Conservation (phyloP, 1,140 invertebrate genomes). For the Dendroctonus ponderosae region DNA sequence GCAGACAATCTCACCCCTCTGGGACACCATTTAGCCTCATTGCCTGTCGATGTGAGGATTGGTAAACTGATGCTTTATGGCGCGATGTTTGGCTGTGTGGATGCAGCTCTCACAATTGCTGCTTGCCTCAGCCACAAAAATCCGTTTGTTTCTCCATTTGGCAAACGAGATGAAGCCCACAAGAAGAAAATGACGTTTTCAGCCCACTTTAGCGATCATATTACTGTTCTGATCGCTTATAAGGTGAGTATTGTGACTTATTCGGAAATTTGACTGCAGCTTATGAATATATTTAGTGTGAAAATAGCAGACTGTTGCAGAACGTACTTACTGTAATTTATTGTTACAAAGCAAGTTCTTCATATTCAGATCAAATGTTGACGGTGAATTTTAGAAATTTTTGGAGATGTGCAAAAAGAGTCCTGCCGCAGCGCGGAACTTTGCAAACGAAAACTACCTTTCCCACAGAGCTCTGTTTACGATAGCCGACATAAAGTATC, state of each 20-base stretch:
- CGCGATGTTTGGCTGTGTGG: conserved; percentile 89
- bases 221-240: conserved; percentile 76
- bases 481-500: conserved; percentile 77
- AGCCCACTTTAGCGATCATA: conserved; percentile 74
- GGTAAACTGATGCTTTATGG: conserved; percentile 84
- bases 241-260: conserved; percentile 63
- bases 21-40: conserved; percentile 82
- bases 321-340: no score
- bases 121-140: conserved; percentile 84
- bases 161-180: conserved; percentile 70
- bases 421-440: conserved; percentile 62
- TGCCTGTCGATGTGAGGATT: conserved; percentile 88
- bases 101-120: conserved; percentile 90
- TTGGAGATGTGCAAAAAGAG: conserved; percentile 60
- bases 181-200: conserved; percentile 71
- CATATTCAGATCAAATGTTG: no score
- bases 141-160: conserved; percentile 76
- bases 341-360: no score
- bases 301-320: no score
- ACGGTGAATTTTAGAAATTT: conserved; percentile 64
- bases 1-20: conserved; percentile 79
- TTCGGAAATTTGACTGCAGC: no score
- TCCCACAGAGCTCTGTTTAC: conserved; percentile 71
- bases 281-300: no score
- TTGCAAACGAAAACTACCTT: conserved; percentile 73